Evolutionary conservation across 2,797 vertebrate species (phyloP).

Genomic region (Oreonectes daqikongensis): DNA sequence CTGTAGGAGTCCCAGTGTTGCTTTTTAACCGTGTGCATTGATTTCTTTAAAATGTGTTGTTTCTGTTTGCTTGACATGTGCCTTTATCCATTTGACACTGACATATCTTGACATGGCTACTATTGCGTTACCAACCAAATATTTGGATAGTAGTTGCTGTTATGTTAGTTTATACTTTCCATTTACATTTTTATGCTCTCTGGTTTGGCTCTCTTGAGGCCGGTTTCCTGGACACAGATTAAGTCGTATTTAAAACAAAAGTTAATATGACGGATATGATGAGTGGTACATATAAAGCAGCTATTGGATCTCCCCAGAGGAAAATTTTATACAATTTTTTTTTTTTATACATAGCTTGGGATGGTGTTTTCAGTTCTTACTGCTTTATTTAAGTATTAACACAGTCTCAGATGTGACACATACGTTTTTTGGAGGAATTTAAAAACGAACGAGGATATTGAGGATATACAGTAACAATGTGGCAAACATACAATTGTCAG

Average conservation of each 20-base stretch:
- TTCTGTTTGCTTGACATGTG: background rate
- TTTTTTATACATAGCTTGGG: background rate
- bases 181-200: background rate
- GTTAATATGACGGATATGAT: background rate
- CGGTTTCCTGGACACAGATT: constrained; percentile 1
- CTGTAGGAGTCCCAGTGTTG: background rate
- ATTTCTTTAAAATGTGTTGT: background rate
- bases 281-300: background rate
- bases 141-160: background rate
- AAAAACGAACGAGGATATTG: background rate
- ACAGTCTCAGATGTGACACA: too few relatives aligned
- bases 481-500: background rate
- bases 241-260: constrained; percentile 12
- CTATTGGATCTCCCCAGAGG: background rate
- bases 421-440: background rate
- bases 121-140: background rate
- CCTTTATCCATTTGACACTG: background rate
- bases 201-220: background rate
- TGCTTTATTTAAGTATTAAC: constrained; percentile 1
- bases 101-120: background rate
- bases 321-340: too few relatives aligned
- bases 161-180: background rate
- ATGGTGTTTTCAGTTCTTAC: background rate
- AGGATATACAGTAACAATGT: too few relatives aligned
- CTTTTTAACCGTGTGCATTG: background rate